A percentile compares a stretch with the other conserved stretches of the same genome.
These are phyloP conservation scores for Sinopyrophorus schimmeli DNA, from an alignment of 2,888 invertebrate species.

Conservation along the genomic window DNA sequence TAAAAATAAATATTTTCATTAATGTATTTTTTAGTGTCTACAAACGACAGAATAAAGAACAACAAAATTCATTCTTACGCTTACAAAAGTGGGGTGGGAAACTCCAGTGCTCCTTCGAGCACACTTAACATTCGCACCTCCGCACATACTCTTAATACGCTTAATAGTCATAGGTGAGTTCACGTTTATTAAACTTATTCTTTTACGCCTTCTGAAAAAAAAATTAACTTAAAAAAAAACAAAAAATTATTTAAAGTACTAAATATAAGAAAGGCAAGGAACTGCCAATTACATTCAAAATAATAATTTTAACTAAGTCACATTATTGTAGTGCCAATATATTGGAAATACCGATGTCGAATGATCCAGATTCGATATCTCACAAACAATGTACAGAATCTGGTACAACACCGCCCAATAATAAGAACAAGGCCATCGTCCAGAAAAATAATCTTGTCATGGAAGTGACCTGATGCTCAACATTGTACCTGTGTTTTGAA, in stretches of 20 bases:
- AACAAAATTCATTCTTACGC: conserved; percentile 52
- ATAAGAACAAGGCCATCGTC: conserved; percentile 55
- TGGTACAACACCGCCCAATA: conserved; percentile 45
- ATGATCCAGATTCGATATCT: conserved; percentile 45
- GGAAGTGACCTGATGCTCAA: conserved; percentile 65
- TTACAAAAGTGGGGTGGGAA: conserved; percentile 50
- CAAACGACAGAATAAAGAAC: conserved; percentile 43
- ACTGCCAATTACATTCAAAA: too few relatives aligned
- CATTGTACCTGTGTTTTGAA: conserved; percentile 41
- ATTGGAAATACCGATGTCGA: conserved; percentile 53
- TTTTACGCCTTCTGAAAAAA: too few relatives aligned
- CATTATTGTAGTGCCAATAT: conserved; percentile 57
- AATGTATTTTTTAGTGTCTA: conserved; percentile 45
- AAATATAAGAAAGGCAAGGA: too few relatives aligned
- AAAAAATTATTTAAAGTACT: too few relatives aligned
- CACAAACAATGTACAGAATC: conserved; percentile 46
- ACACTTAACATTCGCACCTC: conserved; percentile 52
- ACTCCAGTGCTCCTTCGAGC: conserved; percentile 47
- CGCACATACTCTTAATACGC: conserved; percentile 57
- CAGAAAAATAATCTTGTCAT: conserved; percentile 62
- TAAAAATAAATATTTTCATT: too few relatives aligned
- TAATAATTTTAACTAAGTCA: too few relatives aligned
- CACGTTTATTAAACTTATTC: conserved; percentile 1
- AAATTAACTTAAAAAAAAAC: too few relatives aligned
- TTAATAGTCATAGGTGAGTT: conserved; percentile 64